These are phyloP conservation scores for Chrysocyon brachyurus DNA, from an alignment of 2,797 vertebrate species.

Conservation along the genomic window DNA sequence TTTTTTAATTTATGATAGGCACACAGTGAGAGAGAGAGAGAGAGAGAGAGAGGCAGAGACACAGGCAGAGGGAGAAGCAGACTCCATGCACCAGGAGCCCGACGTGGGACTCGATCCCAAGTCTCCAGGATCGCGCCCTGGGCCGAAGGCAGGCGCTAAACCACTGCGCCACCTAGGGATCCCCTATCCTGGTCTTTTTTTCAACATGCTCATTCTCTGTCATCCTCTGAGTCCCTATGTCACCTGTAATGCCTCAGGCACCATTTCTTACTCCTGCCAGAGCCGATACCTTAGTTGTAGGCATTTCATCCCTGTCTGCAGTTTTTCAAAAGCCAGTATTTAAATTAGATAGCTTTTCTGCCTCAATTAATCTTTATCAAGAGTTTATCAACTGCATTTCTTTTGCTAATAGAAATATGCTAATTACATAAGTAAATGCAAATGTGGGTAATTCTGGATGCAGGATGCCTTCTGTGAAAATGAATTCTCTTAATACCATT, in stretches of 20 bases:
- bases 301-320: background rate
- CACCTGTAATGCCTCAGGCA: background rate
- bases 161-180: too few relatives aligned
- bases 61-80: too few relatives aligned
- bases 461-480: background rate
- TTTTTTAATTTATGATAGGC: too few relatives aligned
- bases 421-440: conserved; percentile 35
- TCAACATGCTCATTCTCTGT: background rate
- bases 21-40: too few relatives aligned
- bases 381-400: background rate
- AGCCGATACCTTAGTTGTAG: background rate
- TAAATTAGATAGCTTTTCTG: conserved; percentile 31
- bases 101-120: too few relatives aligned
- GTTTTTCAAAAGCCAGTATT: conserved; percentile 50
- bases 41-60: too few relatives aligned
- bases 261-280: background rate
- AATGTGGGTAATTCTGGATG: background rate
- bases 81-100: too few relatives aligned
- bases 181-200: background rate
- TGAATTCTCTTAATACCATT: conserved; percentile 14
- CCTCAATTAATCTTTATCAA: background rate
- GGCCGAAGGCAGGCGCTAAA: too few relatives aligned
- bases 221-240: background rate
- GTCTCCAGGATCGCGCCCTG: too few relatives aligned
- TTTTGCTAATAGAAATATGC: background rate